phyloP scores from a whole-genome alignment of 2,113 vertebrate genomes.

The Micronycteris hirsuta region DNA sequence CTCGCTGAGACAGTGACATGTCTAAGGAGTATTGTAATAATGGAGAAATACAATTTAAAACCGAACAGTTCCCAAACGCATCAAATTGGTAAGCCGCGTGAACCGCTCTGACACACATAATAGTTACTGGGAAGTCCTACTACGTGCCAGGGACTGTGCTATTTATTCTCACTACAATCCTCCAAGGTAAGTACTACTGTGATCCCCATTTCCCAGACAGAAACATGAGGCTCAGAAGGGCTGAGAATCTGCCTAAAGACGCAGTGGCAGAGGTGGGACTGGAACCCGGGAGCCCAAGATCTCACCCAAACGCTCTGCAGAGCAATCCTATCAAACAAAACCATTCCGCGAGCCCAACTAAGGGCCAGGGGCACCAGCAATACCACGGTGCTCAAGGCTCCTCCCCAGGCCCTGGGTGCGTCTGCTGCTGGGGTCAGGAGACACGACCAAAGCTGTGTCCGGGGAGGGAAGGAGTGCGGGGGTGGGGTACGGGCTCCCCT shows the following conservation, averaged over 20 bases:
- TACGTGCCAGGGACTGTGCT: background rate
- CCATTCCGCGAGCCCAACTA: background rate
- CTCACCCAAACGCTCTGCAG: background rate
- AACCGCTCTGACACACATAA: background rate
- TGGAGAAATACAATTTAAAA: background rate
- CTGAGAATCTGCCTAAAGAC: background rate
- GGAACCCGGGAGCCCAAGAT: background rate
- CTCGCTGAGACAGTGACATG: background rate
- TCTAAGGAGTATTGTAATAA: background rate
- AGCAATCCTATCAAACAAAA: background rate
- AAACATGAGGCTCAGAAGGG: background rate
- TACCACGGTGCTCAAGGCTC: background rate
- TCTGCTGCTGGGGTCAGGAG: background rate
- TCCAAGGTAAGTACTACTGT: background rate
- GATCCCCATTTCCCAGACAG: background rate
- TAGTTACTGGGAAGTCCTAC: background rate
- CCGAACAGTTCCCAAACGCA: background rate
- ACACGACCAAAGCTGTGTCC: background rate
- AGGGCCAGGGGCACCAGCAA: background rate
- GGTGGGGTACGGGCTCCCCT: background rate
- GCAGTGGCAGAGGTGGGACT: background rate
- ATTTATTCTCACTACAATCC: background rate
- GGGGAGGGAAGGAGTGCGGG: background rate
- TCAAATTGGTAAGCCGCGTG: background rate
- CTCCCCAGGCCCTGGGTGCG: background rate